phyloP scores from a whole-genome alignment of 2,797 vertebrate genomes.

The Pipistrellus kuhlii region DNA sequence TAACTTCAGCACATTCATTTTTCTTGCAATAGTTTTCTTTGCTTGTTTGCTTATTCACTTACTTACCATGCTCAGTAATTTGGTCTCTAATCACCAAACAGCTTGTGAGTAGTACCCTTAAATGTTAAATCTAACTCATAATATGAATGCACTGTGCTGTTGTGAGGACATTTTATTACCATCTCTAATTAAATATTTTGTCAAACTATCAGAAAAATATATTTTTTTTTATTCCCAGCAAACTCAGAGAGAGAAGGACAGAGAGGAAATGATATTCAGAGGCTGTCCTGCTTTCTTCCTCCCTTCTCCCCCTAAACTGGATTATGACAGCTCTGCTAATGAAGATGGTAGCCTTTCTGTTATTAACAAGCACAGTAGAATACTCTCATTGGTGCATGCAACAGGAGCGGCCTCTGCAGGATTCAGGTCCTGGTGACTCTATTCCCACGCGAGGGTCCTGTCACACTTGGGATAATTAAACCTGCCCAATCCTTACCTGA shows the following conservation, averaged over 20 bases:
- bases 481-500: neutral
- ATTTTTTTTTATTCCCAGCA: conserved; percentile 67
- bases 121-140: conserved; percentile 84
- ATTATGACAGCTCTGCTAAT: neutral
- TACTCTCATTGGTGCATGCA: conserved; percentile 32
- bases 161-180: conserved; percentile 85
- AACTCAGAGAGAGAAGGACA: conserved; percentile 67
- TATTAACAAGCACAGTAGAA: neutral
- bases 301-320: neutral
- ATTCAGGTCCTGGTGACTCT: conserved; percentile 40
- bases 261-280: conserved; percentile 65
- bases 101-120: conserved; percentile 85
- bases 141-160: conserved; percentile 78
- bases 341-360: conserved; percentile 1
- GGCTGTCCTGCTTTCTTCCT: neutral
- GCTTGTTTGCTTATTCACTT: neutral
- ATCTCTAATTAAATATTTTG: conserved; percentile 86
- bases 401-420: conserved; percentile 66
- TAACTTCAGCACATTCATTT: conserved; percentile 72
- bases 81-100: conserved; percentile 85
- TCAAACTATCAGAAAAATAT: conserved; percentile 79
- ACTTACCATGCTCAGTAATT: conserved; percentile 73
- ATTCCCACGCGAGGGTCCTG: neutral
- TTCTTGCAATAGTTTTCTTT: conserved; percentile 16
- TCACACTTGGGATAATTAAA: conserved; percentile 72